Evolutionary conservation across 2,797 vertebrate genomes (phyloP).

Genomic region (Hylomyscus alleni): DNA sequence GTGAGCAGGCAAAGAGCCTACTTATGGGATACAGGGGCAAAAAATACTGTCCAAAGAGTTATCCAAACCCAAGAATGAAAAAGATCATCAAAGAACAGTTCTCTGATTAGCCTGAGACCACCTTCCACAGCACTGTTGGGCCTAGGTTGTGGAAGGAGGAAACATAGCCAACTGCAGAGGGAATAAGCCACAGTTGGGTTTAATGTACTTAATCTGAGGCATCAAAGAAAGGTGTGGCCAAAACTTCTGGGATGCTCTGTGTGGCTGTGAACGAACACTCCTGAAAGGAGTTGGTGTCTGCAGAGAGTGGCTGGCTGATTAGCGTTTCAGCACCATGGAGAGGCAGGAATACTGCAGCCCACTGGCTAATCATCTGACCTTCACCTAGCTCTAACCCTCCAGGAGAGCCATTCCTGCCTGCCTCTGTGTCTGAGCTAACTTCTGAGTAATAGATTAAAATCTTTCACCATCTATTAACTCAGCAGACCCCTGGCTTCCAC

Average conservation of each 20-base stretch:
- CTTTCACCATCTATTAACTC: background rate
- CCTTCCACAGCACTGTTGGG: background rate
- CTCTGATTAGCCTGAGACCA: background rate
- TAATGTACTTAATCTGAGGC: background rate
- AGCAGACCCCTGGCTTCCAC: background rate
- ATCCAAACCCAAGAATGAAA: background rate
- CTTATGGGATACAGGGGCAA: background rate
- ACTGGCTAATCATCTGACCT: accelerated
- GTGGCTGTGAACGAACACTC: background rate
- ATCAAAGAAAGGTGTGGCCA: background rate
- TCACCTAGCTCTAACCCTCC: background rate
- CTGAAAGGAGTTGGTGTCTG: background rate
- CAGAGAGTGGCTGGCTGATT: background rate
- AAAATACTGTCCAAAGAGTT: background rate
- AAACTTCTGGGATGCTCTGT: background rate
- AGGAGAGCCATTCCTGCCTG: background rate
- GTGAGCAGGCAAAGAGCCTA: background rate
- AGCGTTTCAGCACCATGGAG: background rate
- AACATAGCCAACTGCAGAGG: background rate
- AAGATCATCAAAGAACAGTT: background rate
- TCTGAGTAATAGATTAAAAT: background rate
- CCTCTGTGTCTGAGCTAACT: background rate
- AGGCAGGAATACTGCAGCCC: background rate
- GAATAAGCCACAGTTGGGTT: background rate
- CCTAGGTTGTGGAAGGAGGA: background rate